Conservation (phyloP, 2,888 invertebrate genomes). For the Chaitophorus viminalis region DNA sequence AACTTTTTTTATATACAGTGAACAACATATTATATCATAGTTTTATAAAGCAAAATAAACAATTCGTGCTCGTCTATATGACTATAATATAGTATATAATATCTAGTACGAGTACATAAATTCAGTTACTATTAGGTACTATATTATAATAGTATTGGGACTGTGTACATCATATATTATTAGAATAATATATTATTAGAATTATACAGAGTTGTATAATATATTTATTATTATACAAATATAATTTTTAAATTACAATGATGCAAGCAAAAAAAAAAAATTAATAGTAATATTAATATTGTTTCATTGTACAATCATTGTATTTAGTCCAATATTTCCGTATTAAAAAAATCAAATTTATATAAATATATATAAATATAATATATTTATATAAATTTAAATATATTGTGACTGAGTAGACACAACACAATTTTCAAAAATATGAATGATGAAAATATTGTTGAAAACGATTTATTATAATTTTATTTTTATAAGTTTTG, state of each 20-base stretch:
- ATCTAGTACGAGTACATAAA: not conserved
- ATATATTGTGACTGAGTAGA: not conserved
- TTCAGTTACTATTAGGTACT: not conserved
- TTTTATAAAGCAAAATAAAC: not conserved
- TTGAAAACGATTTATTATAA: not conserved
- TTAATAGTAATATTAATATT: too few relatives aligned
- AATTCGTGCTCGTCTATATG: not conserved
- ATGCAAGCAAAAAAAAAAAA: too few relatives aligned
- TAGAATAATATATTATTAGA: not conserved
- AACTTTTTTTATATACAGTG: slow-evolving; percentile 7
- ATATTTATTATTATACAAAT: too few relatives aligned
- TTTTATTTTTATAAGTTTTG: not conserved
- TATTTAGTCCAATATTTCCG: too few relatives aligned
- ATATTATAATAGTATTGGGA: not conserved
- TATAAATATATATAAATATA: too few relatives aligned
- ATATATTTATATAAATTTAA: not conserved
- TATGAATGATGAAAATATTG: not conserved
- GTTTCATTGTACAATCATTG: too few relatives aligned
- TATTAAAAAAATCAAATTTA: too few relatives aligned
- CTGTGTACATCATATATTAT: not conserved
- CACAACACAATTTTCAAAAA: not conserved
- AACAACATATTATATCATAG: not conserved
- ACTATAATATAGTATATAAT: too few relatives aligned
- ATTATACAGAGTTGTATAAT: too few relatives aligned
- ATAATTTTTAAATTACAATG: too few relatives aligned